Base-by-base conservation (phyloP, 1,140 invertebrate genomes). In the Cydia splendana region DNA sequence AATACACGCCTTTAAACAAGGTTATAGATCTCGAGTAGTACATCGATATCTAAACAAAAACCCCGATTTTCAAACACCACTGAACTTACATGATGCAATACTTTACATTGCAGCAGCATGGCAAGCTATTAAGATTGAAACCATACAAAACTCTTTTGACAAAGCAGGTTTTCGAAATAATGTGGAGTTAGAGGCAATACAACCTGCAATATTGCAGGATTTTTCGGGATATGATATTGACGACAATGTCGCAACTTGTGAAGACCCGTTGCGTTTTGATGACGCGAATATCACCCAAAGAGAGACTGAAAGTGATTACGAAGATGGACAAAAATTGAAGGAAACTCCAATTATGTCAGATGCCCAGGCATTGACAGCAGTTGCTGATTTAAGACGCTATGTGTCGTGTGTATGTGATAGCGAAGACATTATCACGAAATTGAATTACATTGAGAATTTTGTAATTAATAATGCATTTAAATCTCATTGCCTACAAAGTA, bases 301-400 rank as follows among this genome's bases (percentile, higher is more conserved):
- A 10, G 76, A 80, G 51, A 65, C 71, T 30, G 24, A 74, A 75
- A 79, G 78, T 82, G 79, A 80, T 82, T 73, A 77, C 75, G 78
- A 79, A 75, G 51, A 82, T 78, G 76, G 12, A 5, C 53, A 78
- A 28, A 74, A 75, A 77, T 30, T 75, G 57, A 77, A 81, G 67
- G 75, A 65, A 76, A 78, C 78, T 76, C 78, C 76, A 74, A 53
- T 79, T 79, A 78, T 81, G 69, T 79, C 80, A 78, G n/a, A 81
- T 65, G 67, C 78, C 75, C 78, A 79, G 77, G 78, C 77, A 69
- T 80, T 82, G 80, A 80, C 79, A 79, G 79, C 65, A 24, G 75
- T 80, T 74, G 74, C 80, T 78, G 77, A 80, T 81, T 80, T 81
- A 83, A 82, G 75, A 78, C 77, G 78, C 75, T 77, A 78, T 78